Percentiles rank a stretch among this genome's conserved stretches.
Conservation (phyloP, 2,888 invertebrate genomes). For the Acrobasis repandana region DNA sequence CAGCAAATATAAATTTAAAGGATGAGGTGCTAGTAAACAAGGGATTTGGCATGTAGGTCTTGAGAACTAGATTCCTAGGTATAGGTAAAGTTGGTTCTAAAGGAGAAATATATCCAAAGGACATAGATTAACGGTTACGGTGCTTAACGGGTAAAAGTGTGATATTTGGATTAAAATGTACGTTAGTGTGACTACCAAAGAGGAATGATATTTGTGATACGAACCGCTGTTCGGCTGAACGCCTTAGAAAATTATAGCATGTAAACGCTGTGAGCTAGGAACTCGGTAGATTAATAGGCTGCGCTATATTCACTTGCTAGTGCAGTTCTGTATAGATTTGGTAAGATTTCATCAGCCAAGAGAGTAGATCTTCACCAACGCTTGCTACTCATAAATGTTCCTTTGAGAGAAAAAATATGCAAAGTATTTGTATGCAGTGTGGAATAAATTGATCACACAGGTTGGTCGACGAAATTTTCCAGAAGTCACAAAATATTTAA, state of each 20-base stretch:
- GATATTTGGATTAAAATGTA: conserved; percentile 53
- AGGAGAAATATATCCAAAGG: conserved; percentile 23
- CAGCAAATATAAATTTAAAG: conserved; percentile 15
- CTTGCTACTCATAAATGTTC: too few relatives aligned
- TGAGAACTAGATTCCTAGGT: conserved; percentile 24
- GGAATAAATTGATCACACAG: background rate
- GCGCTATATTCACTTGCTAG: background rate
- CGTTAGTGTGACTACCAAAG: conserved; percentile 53
- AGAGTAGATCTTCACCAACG: background rate
- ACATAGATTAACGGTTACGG: conserved; percentile 39
- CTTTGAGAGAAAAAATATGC: background rate
- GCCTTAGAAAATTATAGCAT: background rate
- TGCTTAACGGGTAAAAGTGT: conserved; percentile 62
- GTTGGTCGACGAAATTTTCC: background rate
- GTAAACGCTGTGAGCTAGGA: background rate
- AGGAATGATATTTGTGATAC: conserved; percentile 39
- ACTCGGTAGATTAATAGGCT: background rate
- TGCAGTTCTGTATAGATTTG: background rate
- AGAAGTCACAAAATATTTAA: background rate
- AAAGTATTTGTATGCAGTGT: background rate
- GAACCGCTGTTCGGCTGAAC: background rate
- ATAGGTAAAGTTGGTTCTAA: conserved; percentile 24
- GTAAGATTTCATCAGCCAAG: background rate
- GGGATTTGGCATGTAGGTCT: conserved; percentile 33
- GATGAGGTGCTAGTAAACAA: conserved; percentile 36